Percentiles rank a stretch among this genome's conserved stretches.
Conservation (phyloP, 2,797 vertebrate species). For the Myotis findleyi region DNA sequence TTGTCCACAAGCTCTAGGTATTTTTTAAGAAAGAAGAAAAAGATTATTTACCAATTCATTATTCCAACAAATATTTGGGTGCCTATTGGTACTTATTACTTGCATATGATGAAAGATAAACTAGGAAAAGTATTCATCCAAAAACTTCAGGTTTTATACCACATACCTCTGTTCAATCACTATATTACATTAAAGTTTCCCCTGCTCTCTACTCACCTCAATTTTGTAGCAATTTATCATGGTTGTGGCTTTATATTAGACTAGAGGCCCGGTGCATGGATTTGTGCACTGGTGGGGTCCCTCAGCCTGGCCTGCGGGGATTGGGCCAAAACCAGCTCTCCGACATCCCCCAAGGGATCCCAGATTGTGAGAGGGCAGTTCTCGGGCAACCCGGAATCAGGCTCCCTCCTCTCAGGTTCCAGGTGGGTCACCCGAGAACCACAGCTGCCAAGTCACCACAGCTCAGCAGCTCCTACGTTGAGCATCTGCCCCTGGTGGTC, state of each 20-base stretch:
- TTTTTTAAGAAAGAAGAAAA: neutral
- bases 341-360: too few species aligned
- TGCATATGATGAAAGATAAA: neutral
- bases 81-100: neutral
- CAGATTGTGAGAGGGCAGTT: too few species aligned
- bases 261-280: neutral
- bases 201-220: neutral
- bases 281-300: too few species aligned
- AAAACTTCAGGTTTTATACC: neutral
- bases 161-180: neutral
- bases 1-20: constrained; percentile 94
- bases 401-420: too few species aligned
- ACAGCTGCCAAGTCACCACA: too few species aligned
- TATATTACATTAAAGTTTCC: neutral
- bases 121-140: neutral
- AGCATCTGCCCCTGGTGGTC: too few species aligned
- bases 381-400: too few species aligned
- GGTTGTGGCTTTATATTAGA: neutral
- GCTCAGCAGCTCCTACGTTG: too few species aligned
- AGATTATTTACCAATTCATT: neutral
- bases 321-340: too few species aligned
- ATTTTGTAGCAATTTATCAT: neutral
- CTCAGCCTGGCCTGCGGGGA: too few species aligned
- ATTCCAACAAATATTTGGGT: constrained; percentile 18
- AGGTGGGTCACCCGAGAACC: too few species aligned